These are phyloP conservation scores for Phalacrocorax aristotelis DNA, from an alignment of 2,113 vertebrate species.

Conservation along the genomic window DNA sequence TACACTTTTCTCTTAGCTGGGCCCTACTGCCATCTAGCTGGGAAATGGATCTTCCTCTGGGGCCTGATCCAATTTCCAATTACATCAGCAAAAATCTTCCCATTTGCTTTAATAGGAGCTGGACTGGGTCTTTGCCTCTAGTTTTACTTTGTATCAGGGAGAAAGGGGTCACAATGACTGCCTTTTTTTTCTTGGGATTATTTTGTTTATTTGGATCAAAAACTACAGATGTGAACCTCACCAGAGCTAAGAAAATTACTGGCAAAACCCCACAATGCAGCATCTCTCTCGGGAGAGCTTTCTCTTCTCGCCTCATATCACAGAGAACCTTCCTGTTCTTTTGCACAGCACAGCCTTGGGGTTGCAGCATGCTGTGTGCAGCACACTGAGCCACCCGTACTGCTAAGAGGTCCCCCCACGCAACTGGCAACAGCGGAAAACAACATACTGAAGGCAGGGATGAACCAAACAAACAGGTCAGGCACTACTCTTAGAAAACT, in stretches of 20 bases:
- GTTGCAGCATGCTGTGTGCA: neutral
- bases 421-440: neutral
- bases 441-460: neutral
- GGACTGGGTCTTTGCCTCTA: neutral
- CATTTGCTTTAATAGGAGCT: neutral
- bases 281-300: neutral
- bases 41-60: conserved; percentile 67
- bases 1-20: conserved; percentile 41
- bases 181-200: neutral
- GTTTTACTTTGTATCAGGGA: neutral
- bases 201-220: neutral
- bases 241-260: neutral
- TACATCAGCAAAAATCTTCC: conserved; percentile 20
- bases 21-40: conserved; percentile 67
- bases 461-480: neutral
- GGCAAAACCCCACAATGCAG: neutral
- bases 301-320: neutral
- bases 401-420: neutral
- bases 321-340: neutral
- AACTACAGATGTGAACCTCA: neutral
- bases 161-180: neutral
- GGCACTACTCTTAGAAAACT: neutral
- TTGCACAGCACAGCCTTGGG: neutral
- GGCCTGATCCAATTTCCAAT: conserved; percentile 33
- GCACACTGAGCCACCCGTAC: neutral